Evolutionary conservation across 2,888 invertebrate genomes (phyloP).

Genomic region (Formica aserva): DNA sequence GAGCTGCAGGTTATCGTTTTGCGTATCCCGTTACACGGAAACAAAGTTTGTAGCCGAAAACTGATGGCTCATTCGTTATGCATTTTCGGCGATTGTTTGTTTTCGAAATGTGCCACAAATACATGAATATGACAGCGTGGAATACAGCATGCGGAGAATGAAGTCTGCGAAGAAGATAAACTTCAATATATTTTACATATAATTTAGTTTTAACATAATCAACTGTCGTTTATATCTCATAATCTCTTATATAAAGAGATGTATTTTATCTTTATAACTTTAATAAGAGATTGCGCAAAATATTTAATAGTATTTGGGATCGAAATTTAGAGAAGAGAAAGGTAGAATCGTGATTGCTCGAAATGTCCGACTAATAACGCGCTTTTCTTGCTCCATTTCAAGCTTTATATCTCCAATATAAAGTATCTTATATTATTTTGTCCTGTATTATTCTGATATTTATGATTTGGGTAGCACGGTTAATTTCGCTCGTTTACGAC

Average conservation of each 20-base stretch:
- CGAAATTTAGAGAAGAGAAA: neutral
- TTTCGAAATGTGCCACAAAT: constrained; percentile 4
- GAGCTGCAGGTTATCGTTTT: constrained; percentile 64
- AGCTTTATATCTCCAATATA: neutral
- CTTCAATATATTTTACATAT: neutral
- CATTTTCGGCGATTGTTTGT: constrained; percentile 70
- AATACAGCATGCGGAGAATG: neutral
- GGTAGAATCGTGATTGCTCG: neutral
- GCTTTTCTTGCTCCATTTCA: constrained; percentile 24
- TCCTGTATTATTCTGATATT: constrained; percentile 27
- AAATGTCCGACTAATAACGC: constrained; percentile 7
- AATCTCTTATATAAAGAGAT: neutral
- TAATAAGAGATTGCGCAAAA: neutral
- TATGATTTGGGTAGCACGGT: constrained; percentile 18
- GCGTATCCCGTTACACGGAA: constrained; percentile 45
- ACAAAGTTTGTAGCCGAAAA: constrained; percentile 62
- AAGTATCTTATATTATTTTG: constrained; percentile 7
- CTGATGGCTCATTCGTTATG: constrained; percentile 61
- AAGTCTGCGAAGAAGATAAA: neutral
- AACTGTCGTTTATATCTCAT: neutral
- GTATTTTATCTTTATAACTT: neutral
- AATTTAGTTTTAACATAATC: neutral
- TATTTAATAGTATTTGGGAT: neutral
- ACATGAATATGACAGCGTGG: neutral
- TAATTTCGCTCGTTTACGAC: constrained; percentile 19